These are phyloP conservation scores for Meta bourneti DNA, from an alignment of 2,888 invertebrate species.

Conservation along the genomic window DNA sequence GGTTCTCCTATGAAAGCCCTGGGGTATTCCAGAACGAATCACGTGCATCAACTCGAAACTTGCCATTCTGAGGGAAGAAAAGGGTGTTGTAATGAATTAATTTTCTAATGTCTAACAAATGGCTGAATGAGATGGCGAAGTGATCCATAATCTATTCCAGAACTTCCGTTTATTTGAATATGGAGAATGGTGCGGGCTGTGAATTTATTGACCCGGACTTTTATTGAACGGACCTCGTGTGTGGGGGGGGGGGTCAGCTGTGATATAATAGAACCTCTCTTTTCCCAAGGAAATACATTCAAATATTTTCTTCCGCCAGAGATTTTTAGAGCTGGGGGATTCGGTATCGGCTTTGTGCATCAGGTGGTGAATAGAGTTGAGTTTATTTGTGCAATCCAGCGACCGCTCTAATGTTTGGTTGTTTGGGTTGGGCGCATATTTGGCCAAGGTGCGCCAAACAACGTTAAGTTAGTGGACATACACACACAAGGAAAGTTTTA, in stretches of 20 bases:
- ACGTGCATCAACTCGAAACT: constrained; percentile 23
- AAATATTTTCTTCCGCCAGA: too few relatives aligned
- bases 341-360: too few relatives aligned
- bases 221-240: constrained; percentile 1
- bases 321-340: too few relatives aligned
- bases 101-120: constrained; percentile 57
- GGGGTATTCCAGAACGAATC: constrained; percentile 38
- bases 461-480: too few relatives aligned
- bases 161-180: constrained; percentile 16
- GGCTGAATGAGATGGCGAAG: constrained; percentile 35
- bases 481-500: too few relatives aligned
- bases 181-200: background rate
- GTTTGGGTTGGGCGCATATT: too few relatives aligned
- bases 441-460: too few relatives aligned
- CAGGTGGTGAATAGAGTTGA: too few relatives aligned
- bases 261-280: background rate
- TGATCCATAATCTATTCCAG: constrained; percentile 26
- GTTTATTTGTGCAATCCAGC: too few relatives aligned
- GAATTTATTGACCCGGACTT: constrained; percentile 6
- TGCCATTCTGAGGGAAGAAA: constrained; percentile 31
- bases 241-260: background rate
- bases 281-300: too few relatives aligned
- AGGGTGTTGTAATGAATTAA: constrained; percentile 57
- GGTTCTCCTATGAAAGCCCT: constrained; percentile 25
- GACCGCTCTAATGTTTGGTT: too few relatives aligned